Conservation (phyloP, 2,888 invertebrate genomes). For the Thera obeliscata region DNA sequence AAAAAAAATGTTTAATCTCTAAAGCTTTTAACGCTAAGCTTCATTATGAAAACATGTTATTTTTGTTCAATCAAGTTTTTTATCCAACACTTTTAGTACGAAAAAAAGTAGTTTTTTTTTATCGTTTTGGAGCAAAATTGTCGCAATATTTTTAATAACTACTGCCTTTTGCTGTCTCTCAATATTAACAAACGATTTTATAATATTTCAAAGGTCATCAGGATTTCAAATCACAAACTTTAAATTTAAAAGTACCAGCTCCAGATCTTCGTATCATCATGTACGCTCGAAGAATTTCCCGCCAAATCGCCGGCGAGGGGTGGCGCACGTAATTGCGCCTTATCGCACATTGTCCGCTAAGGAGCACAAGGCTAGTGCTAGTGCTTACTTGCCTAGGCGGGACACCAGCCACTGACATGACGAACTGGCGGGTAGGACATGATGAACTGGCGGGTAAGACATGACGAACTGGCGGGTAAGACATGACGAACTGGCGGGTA, state of each 20-base stretch:
- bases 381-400: slow-evolving; percentile 39
- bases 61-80: too few species aligned
- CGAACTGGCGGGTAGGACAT: slow-evolving; percentile 4
- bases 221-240: not conserved
- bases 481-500: not conserved
- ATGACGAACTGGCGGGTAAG: not conserved
- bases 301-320: slow-evolving; percentile 64
- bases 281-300: slow-evolving; percentile 73
- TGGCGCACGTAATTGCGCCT: slow-evolving; percentile 78
- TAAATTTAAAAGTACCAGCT: slow-evolving; percentile 19
- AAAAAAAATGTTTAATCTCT: too few species aligned
- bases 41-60: too few species aligned
- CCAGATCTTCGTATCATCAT: slow-evolving; percentile 1
- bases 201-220: too few species aligned
- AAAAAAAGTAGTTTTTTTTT: too few species aligned
- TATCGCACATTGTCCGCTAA: slow-evolving; percentile 80
- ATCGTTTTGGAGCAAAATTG: too few species aligned
- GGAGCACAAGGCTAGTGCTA: slow-evolving; percentile 76
- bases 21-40: too few species aligned
- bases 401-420: slow-evolving; percentile 2
- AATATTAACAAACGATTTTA: too few species aligned
- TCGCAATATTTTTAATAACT: too few species aligned
- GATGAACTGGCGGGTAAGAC: not conserved
- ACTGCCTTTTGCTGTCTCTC: too few species aligned
- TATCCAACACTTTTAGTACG: too few species aligned